Evolutionary conservation across 2,888 invertebrate species (phyloP), one percentile per base, ranked within the genome.

Genomic region (Cerastis rubricosa): DNA sequence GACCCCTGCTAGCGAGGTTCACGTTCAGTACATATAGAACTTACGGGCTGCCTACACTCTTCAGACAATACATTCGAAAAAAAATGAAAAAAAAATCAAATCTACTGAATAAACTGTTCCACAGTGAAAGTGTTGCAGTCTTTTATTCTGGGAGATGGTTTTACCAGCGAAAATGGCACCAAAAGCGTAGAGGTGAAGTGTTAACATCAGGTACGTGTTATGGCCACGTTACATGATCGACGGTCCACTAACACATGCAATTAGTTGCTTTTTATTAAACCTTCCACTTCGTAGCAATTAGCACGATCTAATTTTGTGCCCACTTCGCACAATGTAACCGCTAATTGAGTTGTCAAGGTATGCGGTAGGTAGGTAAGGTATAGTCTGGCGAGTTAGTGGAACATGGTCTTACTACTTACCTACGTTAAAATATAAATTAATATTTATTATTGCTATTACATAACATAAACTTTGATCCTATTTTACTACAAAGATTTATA

Each of bases 291-390:
- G 89, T 88, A 86, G 78, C 89, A 93, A 94, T 95, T 95, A 95
- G 91, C 94, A 89, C 94, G 94, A 91, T 94, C 95, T 95, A 94
- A 95, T 95, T 95, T 92, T 92, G 91, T 91, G 88, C 91, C 91
- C 93, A 93, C 92, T 94, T 91, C 92, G 91, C 93, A 93, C 93
- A 91, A 93, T 89, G 91, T 90, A 91, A 90, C 87, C 84, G 94
- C 92, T 95, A 95, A 95, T 94, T 94, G 90, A 92, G 88, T 90
- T 94, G 94, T 95, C 95, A 95, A 95, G 95, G 94, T 94, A 90
- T 89, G 87, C 81, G 78, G 80, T 81, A 83, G 79, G 83, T 85
- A 78, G 73, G 82, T 82, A 83, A 74, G 74, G 74, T 81, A 84
- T 67, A 84, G 82, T 80, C 71, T 73, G 76, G 69, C 74, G 68